These are phyloP conservation scores for Urocolius indicus DNA, from an alignment of 2,113 vertebrate species.

Conservation along the genomic window DNA sequence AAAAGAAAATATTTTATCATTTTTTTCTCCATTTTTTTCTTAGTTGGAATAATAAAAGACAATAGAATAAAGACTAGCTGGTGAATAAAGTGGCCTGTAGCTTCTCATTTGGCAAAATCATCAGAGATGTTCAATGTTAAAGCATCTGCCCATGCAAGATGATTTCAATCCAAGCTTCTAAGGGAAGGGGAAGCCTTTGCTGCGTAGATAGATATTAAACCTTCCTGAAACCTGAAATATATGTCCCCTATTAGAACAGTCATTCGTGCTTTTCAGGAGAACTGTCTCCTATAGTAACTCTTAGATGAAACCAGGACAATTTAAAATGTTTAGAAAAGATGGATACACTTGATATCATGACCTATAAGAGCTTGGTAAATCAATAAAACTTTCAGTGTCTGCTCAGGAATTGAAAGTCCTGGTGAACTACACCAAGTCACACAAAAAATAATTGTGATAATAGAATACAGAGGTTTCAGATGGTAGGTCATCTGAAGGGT, in stretches of 20 bases:
- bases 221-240: conserved; percentile 22
- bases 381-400: background rate
- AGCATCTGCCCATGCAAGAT: background rate
- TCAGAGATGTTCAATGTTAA: conserved; percentile 10
- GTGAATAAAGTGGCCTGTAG: background rate
- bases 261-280: background rate
- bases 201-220: conserved; percentile 17
- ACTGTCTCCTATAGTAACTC: background rate
- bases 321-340: conserved; percentile 30
- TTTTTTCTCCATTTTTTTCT: background rate
- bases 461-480: background rate
- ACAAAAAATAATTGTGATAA: background rate
- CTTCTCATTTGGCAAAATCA: background rate
- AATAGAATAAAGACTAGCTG: background rate
- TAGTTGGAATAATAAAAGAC: background rate
- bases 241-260: background rate
- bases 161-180: conserved; percentile 1
- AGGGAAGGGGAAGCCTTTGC: background rate
- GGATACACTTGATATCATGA: background rate
- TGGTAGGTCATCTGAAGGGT: background rate
- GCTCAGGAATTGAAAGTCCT: background rate
- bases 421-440: background rate
- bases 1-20: background rate
- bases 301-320: background rate
- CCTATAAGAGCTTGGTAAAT: background rate